Evolutionary conservation across 2,113 vertebrate species (phyloP).

Genomic region (Brienomyrus brachyistius): DNA sequence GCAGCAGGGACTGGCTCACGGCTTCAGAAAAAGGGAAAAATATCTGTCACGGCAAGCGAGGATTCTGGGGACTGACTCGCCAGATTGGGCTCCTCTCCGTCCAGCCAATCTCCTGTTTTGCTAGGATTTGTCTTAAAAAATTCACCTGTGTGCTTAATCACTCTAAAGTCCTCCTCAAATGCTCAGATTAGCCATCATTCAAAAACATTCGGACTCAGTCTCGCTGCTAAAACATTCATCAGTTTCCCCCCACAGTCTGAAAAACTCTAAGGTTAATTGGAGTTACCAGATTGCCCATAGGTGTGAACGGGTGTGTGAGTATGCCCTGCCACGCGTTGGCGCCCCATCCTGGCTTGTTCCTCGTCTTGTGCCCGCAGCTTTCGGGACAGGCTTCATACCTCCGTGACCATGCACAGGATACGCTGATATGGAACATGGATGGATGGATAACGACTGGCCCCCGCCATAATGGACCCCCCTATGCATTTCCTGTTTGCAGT

Average conservation of each 20-base stretch:
- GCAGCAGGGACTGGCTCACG: neutral
- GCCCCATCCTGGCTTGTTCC: neutral
- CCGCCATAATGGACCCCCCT: too few species aligned
- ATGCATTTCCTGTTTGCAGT: neutral
- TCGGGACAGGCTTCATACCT: neutral
- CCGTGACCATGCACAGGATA: neutral
- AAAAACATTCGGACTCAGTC: neutral
- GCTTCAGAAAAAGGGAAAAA: neutral
- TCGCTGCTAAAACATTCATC: neutral
- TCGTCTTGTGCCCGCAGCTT: too few species aligned
- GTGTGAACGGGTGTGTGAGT: neutral
- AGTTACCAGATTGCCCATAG: neutral
- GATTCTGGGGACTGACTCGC: conserved; percentile 55
- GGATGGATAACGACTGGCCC: too few species aligned
- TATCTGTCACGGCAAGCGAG: conserved; percentile 29
- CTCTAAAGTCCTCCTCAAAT: neutral
- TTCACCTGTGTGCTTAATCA: neutral
- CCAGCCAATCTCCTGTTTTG: conserved; percentile 46
- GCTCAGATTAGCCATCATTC: neutral
- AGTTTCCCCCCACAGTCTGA: neutral
- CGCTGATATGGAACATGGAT: neutral
- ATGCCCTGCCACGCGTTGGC: neutral
- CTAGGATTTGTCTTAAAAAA: conserved; percentile 25
- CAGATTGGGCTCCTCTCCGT: conserved; percentile 50
- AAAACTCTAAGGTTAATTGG: neutral